A percentile compares a stretch with the other conserved stretches of the same genome.
Conservation (phyloP, 2,888 invertebrate species). For the Hoplodrina ambigua region DNA sequence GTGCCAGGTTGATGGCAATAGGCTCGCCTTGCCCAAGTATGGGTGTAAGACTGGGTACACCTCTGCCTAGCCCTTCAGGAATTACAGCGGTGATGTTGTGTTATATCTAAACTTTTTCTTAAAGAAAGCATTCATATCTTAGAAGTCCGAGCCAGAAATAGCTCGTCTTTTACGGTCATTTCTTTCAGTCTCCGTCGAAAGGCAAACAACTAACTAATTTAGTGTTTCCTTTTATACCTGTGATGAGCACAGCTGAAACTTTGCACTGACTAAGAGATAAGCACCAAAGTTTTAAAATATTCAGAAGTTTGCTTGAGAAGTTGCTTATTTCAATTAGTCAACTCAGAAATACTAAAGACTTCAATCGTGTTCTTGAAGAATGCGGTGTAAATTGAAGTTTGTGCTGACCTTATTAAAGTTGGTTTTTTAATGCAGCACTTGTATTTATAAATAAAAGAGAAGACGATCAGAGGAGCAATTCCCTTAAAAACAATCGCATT, state of each 20-base stretch:
- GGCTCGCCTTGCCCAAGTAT: too few relatives aligned
- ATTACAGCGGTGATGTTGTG: too few relatives aligned
- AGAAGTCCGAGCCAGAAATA: constrained; percentile 9
- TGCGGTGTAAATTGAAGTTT: constrained; percentile 7
- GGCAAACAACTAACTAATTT: constrained; percentile 34
- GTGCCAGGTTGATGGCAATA: too few relatives aligned
- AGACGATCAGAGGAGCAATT: background rate
- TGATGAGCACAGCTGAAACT: constrained; percentile 12
- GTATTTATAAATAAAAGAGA: background rate
- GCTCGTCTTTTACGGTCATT: background rate
- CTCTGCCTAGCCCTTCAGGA: too few relatives aligned
- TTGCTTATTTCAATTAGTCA: constrained; percentile 45
- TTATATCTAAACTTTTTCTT: background rate
- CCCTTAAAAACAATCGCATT: too few relatives aligned
- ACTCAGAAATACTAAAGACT: constrained; percentile 4
- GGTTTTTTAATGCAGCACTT: background rate
- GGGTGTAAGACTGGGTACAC: too few relatives aligned
- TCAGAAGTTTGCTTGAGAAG: constrained; percentile 31
- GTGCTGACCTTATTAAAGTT: background rate
- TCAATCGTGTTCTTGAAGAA: background rate
- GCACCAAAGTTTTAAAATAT: constrained; percentile 47
- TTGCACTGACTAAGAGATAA: constrained; percentile 19
- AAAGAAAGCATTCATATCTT: background rate
- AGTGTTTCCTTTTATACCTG: constrained; percentile 19
- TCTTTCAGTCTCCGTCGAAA: constrained; percentile 20